Evolutionary conservation across 2,888 invertebrate genomes (phyloP).

Genomic region (Dasysyrphus albostriatus): DNA sequence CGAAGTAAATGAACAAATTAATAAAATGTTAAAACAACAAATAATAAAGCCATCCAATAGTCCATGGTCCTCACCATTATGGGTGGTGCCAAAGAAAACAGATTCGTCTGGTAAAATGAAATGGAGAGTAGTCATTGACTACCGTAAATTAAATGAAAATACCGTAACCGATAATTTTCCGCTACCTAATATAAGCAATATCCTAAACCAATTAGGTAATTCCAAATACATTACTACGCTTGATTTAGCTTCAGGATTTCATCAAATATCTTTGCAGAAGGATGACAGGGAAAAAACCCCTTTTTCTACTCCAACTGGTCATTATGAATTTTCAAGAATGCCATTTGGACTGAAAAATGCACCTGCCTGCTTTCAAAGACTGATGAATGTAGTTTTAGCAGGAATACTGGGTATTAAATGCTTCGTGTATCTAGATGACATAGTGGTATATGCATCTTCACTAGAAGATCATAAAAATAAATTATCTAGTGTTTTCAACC

Average conservation of each 20-base stretch:
- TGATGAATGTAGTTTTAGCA: slow-evolving; percentile 46
- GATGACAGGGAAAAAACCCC: too few relatives aligned
- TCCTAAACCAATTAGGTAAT: slow-evolving; percentile 3
- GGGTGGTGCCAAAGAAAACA: background rate
- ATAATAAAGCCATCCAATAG: background rate
- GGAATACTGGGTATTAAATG: slow-evolving; percentile 39
- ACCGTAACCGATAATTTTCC: slow-evolving; percentile 10
- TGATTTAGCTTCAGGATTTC: slow-evolving; percentile 29
- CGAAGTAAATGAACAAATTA: too few relatives aligned
- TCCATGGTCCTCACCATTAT: slow-evolving; percentile 7
- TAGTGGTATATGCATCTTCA: too few relatives aligned
- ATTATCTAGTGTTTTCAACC: too few relatives aligned
- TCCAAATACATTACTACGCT: background rate
- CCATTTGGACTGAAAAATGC: too few relatives aligned
- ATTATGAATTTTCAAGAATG: too few relatives aligned
- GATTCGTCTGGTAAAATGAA: slow-evolving; percentile 11
- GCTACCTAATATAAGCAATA: slow-evolving; percentile 15
- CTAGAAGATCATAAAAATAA: too few relatives aligned
- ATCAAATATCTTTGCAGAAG: slow-evolving; percentile 24
- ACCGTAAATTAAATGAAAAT: slow-evolving; percentile 11
- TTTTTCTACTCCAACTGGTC: too few relatives aligned
- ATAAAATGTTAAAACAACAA: background rate
- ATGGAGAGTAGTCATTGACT: slow-evolving; percentile 8
- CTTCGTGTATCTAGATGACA: slow-evolving; percentile 35
- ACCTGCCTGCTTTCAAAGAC: slow-evolving; percentile 13